phyloP scores from a whole-genome alignment of 2,888 invertebrate species.

The Bruchidius siliquastri region DNA sequence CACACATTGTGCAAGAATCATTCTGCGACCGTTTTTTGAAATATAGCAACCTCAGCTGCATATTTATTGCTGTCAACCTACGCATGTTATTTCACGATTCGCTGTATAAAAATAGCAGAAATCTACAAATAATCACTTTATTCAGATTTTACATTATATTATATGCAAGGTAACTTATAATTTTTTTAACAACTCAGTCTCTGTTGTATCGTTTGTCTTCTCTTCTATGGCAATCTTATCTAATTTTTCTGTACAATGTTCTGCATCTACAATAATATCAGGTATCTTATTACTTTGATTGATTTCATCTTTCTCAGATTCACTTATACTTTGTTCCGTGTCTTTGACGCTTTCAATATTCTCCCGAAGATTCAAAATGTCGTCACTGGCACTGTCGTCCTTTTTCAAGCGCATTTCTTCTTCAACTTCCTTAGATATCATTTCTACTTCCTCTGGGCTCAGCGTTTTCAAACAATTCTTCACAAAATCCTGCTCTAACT shows the following conservation, averaged over 20 bases:
- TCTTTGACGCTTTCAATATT: neutral
- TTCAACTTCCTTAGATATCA: slow-evolving; percentile 23
- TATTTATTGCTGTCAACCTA: neutral
- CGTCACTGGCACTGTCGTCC: neutral
- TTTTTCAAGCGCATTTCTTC: neutral
- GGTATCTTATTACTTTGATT: neutral
- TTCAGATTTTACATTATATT: neutral
- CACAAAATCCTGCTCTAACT: slow-evolving; percentile 22
- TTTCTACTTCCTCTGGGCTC: slow-evolving; percentile 18
- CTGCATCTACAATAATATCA: neutral
- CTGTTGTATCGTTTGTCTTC: neutral
- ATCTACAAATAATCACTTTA: neutral
- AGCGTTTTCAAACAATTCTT: neutral
- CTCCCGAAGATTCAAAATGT: neutral
- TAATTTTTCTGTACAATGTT: slow-evolving; percentile 8
- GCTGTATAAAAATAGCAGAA: neutral
- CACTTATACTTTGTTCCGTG: neutral
- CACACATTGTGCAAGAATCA: neutral
- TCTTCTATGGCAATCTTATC: slow-evolving; percentile 1
- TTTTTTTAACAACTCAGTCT: neutral
- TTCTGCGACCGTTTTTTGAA: neutral
- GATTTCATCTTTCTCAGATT: neutral
- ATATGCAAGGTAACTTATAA: neutral
- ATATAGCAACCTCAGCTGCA: neutral
- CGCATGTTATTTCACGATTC: neutral